Conservation (phyloP, 64 coral and sea anemone genomes). For the Catalaphyllia jardinei region DNA sequence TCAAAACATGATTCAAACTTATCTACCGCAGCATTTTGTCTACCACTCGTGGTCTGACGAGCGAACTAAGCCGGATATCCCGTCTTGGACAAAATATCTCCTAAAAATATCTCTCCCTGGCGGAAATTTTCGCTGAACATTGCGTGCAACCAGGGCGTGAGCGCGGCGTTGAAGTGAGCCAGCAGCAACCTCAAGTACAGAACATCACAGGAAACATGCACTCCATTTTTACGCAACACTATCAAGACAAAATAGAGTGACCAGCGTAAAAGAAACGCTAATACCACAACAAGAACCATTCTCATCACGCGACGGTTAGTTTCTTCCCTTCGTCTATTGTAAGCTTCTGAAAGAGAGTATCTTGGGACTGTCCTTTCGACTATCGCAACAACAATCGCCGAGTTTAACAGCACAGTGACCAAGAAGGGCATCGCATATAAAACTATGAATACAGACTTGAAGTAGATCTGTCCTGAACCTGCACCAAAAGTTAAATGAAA, state of each 20-base stretch:
- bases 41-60: background rate
- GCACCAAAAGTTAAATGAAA: conserved; percentile 45
- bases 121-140: conserved; percentile 60
- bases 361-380: conserved; percentile 24
- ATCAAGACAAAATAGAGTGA: conserved; percentile 79
- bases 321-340: background rate
- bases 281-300: conserved; percentile 70
- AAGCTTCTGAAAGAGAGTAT: background rate
- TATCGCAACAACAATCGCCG: conserved; percentile 43
- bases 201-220: conserved; percentile 59
- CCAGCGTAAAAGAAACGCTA: conserved; percentile 66
- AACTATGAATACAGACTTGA: conserved; percentile 45
- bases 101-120: conserved; percentile 46
- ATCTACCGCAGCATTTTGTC: background rate
- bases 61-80: background rate
- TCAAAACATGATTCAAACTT: background rate
- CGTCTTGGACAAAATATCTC: background rate
- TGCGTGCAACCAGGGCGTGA: conserved; percentile 64
- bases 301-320: conserved; percentile 62
- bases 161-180: conserved; percentile 70
- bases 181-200: conserved; percentile 55
- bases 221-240: conserved; percentile 60
- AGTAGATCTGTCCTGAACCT: conserved; percentile 53
- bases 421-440: conserved; percentile 53
- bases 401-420: conserved; percentile 57